Percentiles rank a stretch among this genome's conserved stretches.
These are phyloP conservation scores for Nibea coibor DNA, from an alignment of 2,113 vertebrate genomes.

Conservation along the genomic window DNA sequence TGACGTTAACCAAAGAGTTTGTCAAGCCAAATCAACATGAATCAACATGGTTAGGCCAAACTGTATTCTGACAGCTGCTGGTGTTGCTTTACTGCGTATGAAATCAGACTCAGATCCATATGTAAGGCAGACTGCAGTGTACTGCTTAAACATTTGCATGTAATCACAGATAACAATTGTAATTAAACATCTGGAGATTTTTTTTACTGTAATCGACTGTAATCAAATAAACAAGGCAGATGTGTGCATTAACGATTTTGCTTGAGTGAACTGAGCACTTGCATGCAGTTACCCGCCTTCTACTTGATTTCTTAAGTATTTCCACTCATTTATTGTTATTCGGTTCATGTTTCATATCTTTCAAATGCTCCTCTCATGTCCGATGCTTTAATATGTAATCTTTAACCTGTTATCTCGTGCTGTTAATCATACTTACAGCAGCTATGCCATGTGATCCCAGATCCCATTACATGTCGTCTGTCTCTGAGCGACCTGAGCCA, in stretches of 20 bases:
- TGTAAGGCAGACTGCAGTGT: not conserved
- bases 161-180: not conserved
- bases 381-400: too few species aligned
- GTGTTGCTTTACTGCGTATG: not conserved
- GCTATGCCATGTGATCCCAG: not conserved
- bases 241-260: not conserved
- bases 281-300: not conserved
- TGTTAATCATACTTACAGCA: not conserved
- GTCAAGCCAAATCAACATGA: not conserved
- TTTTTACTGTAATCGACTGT: not conserved
- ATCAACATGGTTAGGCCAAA: not conserved
- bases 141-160: not conserved
- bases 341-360: not conserved
- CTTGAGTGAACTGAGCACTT: not conserved
- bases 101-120: not conserved
- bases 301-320: not conserved
- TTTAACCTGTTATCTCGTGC: not conserved
- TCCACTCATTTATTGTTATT: not conserved
- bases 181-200: constrained; percentile 1
- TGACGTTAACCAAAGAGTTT: not conserved
- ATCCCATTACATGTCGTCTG: not conserved
- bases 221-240: not conserved
- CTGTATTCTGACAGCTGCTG: not conserved
- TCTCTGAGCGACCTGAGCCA: not conserved
- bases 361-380: not conserved